phyloP scores from a whole-genome alignment of 2,888 invertebrate genomes.

The Norana najaformis region DNA sequence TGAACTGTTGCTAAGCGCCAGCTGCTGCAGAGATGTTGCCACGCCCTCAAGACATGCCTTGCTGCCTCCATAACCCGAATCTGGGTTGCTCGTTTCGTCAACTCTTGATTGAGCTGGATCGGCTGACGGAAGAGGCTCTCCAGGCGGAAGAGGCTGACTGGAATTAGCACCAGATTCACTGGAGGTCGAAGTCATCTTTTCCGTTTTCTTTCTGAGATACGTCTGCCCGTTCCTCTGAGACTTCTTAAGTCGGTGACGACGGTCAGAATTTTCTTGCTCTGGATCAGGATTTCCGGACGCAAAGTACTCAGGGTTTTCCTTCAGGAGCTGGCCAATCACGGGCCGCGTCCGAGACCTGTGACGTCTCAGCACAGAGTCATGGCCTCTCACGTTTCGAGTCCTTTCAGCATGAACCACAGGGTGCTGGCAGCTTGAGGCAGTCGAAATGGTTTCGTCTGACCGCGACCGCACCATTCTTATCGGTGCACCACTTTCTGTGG shows the following conservation, averaged over 20 bases:
- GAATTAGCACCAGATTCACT: neutral
- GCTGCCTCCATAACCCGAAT: neutral
- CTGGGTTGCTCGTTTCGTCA: neutral
- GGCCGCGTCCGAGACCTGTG: neutral
- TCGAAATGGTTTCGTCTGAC: slow-evolving; percentile 44
- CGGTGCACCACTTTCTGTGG: neutral
- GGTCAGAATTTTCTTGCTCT: neutral
- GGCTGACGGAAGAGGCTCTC: neutral
- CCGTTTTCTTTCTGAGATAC: neutral
- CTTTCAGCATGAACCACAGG: neutral
- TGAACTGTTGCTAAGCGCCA: slow-evolving; percentile 5
- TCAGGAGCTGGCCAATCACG: neutral
- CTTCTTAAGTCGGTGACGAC: neutral
- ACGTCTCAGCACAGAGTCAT: neutral
- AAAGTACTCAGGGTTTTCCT: neutral
- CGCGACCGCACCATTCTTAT: slow-evolving; percentile 33
- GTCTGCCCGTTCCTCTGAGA: neutral
- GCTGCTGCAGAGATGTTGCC: neutral
- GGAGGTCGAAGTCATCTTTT: neutral
- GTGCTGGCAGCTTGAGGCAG: slow-evolving; percentile 38
- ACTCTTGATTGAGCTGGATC: neutral
- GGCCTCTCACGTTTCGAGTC: neutral
- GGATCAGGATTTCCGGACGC: neutral
- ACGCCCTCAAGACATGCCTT: neutral
- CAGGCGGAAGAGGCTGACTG: neutral